A percentile compares a stretch with the other conserved stretches of the same genome.
Conservation (phyloP, 2,797 vertebrate species). For the Eulemur mongoz region DNA sequence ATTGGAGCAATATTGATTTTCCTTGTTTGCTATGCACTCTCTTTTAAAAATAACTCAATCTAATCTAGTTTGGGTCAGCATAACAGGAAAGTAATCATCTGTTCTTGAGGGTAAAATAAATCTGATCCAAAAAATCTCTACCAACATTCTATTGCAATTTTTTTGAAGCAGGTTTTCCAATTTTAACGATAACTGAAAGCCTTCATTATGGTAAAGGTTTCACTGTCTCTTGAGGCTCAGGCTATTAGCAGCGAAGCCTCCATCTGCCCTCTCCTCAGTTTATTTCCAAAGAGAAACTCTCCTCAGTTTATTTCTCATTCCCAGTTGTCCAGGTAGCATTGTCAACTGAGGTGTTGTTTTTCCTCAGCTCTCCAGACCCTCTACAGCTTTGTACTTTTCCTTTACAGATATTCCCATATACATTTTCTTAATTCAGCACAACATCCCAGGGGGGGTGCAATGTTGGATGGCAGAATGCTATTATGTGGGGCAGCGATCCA, state of each 20-base stretch:
- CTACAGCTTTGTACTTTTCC: not conserved
- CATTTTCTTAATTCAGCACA: not conserved
- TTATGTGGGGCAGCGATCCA: rapidly evolving
- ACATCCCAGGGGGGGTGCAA: not conserved
- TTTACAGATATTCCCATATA: not conserved
- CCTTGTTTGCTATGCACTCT: not conserved
- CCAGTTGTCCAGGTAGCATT: rapidly evolving
- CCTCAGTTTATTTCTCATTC: not conserved
- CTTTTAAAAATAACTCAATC: conserved; percentile 59
- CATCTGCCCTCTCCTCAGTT: not conserved
- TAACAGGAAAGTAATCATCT: conserved; percentile 39
- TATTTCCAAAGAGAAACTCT: not conserved
- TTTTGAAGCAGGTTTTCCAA: not conserved
- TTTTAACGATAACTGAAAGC: not conserved
- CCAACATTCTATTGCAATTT: not conserved
- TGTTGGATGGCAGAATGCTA: conserved; percentile 27
- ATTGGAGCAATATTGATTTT: conserved; percentile 51
- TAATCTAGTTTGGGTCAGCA: conserved; percentile 15
- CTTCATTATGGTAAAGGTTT: not conserved
- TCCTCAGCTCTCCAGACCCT: not conserved
- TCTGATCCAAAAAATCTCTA: not conserved
- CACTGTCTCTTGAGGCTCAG: not conserved
- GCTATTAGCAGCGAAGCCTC: not conserved
- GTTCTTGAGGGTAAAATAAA: conserved; percentile 36
- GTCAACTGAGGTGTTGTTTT: conserved; percentile 40